Percentiles rank a stretch among this genome's conserved stretches.
Conservation (phyloP, 2,888 invertebrate species). For the Poecilobothrus nobilitatus region DNA sequence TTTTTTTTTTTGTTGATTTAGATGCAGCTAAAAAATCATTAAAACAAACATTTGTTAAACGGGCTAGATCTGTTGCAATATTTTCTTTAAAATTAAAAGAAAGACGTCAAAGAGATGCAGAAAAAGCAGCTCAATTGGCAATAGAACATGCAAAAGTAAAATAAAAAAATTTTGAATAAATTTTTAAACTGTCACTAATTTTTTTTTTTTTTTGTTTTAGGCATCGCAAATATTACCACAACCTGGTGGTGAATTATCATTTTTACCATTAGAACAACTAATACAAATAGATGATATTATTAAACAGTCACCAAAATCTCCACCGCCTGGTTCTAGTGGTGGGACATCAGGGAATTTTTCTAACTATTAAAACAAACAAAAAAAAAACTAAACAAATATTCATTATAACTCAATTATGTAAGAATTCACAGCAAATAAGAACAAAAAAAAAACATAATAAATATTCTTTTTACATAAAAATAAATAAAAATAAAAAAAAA, state of each 20-base stretch:
- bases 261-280: slow-evolving; percentile 76
- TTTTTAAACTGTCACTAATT: not conserved
- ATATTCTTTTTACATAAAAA: slow-evolving; percentile 11
- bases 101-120: slow-evolving; percentile 69
- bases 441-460: slow-evolving; percentile 14
- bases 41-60: slow-evolving; percentile 70
- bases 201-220: not conserved
- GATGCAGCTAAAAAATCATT: slow-evolving; percentile 57
- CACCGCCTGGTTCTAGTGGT: slow-evolving; percentile 23
- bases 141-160: slow-evolving; percentile 47
- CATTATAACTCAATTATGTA: not conserved
- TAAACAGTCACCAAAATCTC: slow-evolving; percentile 33
- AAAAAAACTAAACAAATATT: too few species aligned
- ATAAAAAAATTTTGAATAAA: not conserved
- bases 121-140: slow-evolving; percentile 55
- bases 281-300: slow-evolving; percentile 62
- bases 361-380: slow-evolving; percentile 14
- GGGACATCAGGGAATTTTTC: slow-evolving; percentile 23
- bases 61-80: slow-evolving; percentile 76
- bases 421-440: not conserved
- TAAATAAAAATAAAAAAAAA: slow-evolving; percentile 11
- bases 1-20: slow-evolving; percentile 18
- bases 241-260: slow-evolving; percentile 71
- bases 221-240: slow-evolving; percentile 39
- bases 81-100: slow-evolving; percentile 74